Evolutionary conservation across 2,888 invertebrate species (phyloP), one percentile per base, ranked within the genome.

Genomic region (Chironomus tentans): DNA sequence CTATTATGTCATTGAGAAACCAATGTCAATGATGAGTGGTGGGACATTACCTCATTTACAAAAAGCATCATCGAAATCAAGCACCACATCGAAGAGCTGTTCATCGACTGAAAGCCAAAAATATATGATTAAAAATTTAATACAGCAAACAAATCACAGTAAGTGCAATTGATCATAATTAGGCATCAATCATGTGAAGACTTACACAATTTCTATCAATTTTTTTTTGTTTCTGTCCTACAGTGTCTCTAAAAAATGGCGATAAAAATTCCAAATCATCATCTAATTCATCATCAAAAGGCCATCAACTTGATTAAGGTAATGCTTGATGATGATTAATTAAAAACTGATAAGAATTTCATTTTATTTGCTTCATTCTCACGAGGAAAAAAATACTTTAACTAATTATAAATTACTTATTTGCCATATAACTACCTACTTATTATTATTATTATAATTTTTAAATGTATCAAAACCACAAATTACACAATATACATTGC

Each of bases 81-180:
- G 56, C 22, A 74, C 74, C 4, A 74, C 74, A n/a, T 68, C 68
- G 5, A 68, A 68, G 21, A 73, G 73, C 38, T 73, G 73, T 24
- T 73, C 73, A 24, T 74, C 74, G 13, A 74, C 74, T 22, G 74
- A 74, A 68, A 74, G 74, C 74, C 74, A 74, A 74, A 74, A 74
- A 74, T 68, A 68, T 28, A 74, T 74, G 74, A 74, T 74, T 15
- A 74, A 74, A 68, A 74, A 74, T 62, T 46, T 84, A 77, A 84
- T 84, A 79, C 84, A 84, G 79, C 84, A 84, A 80, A 83, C 84
- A 78, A 84, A 84, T 80, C 84, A 84, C 81, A 82, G 80, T 81
- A 78, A 79, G 79, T 77, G 2, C 47, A 47, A 21, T 69, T 18
- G 18, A 21, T 69, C 69, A 46, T 21, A 38, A 38, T 38, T 38